Evolutionary conservation across 1,140 invertebrate species (phyloP), one percentile per base, ranked within the genome.

Genomic region (Brachionus asplanchnoidis): DNA sequence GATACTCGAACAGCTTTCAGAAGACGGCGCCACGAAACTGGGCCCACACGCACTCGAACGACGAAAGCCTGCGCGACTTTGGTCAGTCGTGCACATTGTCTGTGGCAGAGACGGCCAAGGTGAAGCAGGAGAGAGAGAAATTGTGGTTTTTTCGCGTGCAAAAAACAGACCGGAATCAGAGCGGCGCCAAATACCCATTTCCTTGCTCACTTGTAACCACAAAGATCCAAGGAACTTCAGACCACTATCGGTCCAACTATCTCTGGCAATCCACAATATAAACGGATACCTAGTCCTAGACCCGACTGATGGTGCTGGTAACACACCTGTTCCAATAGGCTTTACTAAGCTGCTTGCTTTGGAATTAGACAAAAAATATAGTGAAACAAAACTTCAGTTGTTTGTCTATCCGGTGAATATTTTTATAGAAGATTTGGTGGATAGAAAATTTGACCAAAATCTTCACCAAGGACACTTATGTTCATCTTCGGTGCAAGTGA

Each of bases 321-420:
- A 87, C 70, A 85, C 87, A 5, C 87, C 95, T 0, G 97, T 96
- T 90, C 96, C 96, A 0, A 93, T 95, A 23, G 93, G 97, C 86
- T 91, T 95, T 65, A 91, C 97, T 12, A 96, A 98, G 90, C 91
- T 95, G 85, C 93, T 98, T 86, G 95, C 94, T 3, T 97, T 98
- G 90, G 97, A 98, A 91, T 95, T 99, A 94, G 94, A 96, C 87
- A 98, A 98, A 88, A 92, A 92, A 8, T 98, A 94, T 88, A 92
- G 92, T 85, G 95, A 97, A 89, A 98, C 95, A 0, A 94, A 94
- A 86, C 91, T 99, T 0, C 97, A 98, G 87, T 89, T 99, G 0
- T 89, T 98, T 0, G 89, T 98, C 0, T 97, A 95, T 85, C 97
- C 97, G 0, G 93, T 95, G 42, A 85, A 89, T n/a, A 82, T 90